Evolutionary conservation across 2,888 invertebrate species (phyloP).

Genomic region (Temnothorax unifasciatus): DNA sequence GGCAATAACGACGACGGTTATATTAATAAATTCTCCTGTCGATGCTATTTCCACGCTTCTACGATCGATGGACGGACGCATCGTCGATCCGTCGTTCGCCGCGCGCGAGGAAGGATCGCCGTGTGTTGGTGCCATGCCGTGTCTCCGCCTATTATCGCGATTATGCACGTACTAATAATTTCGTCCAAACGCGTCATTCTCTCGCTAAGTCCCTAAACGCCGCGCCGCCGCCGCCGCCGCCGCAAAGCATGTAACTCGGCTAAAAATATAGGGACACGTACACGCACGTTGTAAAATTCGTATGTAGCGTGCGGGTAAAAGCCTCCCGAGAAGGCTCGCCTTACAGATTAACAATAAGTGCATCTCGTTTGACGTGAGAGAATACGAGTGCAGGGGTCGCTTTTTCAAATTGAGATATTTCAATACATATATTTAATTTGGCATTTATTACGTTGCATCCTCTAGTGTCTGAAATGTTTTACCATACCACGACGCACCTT

Average conservation of each 20-base stretch:
- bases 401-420: neutral
- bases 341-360: neutral
- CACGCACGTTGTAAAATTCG: neutral
- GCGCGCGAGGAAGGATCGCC: conserved; percentile 40
- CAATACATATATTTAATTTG: conserved; percentile 16
- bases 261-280: conserved; percentile 35
- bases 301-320: neutral
- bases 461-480: neutral
- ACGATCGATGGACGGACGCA: conserved; percentile 66
- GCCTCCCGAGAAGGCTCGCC: neutral
- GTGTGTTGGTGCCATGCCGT: neutral
- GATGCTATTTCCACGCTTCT: conserved; percentile 64
- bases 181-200: conserved; percentile 44
- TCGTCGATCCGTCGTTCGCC: conserved; percentile 40
- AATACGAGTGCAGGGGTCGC: neutral
- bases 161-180: conserved; percentile 55
- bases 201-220: conserved; percentile 27
- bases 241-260: conserved; percentile 3
- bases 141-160: conserved; percentile 32
- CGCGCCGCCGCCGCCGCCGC: too few relatives aligned
- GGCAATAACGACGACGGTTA: conserved; percentile 70
- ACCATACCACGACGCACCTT: neutral
- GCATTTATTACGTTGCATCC: neutral
- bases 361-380: neutral
- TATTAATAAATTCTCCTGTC: conserved; percentile 77